Evolutionary conservation across 2,113 vertebrate genomes (phyloP).

Genomic region (Furnarius figulus): DNA sequence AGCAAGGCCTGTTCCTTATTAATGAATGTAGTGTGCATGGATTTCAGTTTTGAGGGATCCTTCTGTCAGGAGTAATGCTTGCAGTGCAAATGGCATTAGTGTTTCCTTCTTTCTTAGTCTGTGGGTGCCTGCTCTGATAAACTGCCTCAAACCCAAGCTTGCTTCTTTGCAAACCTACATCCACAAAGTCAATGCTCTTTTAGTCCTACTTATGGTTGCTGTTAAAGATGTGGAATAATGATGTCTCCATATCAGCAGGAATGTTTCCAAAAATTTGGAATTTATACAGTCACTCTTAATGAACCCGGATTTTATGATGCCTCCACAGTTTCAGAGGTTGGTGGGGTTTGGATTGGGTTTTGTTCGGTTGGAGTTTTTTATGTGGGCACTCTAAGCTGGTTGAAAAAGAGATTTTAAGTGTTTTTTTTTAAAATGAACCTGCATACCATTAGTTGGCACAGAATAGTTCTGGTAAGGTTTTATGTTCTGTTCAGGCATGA

Average conservation of each 20-base stretch:
- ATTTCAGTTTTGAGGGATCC: neutral
- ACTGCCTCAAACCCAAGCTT: neutral
- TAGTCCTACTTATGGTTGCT: neutral
- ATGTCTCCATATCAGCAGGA: neutral
- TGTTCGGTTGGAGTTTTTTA: neutral
- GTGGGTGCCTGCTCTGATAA: neutral
- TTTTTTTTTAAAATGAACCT: neutral
- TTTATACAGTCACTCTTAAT: neutral
- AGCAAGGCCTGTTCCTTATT: neutral
- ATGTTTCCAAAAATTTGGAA: neutral
- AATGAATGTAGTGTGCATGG: neutral
- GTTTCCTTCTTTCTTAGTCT: neutral
- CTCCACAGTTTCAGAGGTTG: neutral
- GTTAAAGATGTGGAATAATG: neutral
- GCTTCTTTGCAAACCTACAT: neutral
- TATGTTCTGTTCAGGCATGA: neutral
- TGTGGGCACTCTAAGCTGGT: neutral
- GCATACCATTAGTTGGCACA: neutral
- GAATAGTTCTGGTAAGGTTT: neutral
- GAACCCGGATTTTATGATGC: neutral
- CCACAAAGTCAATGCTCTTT: neutral
- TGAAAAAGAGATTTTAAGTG: neutral
- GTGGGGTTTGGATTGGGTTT: neutral
- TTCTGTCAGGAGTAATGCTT: neutral
- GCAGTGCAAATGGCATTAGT: rapidly evolving